Evolutionary conservation across 2,113 vertebrate species (phyloP).

Genomic region (Toxotes jaculatrix): DNA sequence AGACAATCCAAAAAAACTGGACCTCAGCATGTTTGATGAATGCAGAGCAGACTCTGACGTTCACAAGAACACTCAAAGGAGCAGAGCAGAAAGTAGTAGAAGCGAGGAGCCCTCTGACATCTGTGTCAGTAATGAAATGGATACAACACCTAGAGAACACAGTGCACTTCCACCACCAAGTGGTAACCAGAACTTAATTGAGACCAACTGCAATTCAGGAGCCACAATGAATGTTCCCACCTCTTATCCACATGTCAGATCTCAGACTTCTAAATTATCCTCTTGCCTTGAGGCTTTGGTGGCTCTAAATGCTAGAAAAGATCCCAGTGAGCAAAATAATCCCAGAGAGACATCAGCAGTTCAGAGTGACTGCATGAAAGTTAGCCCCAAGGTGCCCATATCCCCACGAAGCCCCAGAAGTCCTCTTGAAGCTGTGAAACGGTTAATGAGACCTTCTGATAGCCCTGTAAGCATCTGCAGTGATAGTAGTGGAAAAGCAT

Average conservation of each 20-base stretch:
- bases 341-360: slow-evolving; percentile 81
- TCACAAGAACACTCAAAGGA: slow-evolving; percentile 61
- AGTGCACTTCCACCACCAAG: slow-evolving; percentile 76
- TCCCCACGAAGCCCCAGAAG: slow-evolving; percentile 94
- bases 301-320: slow-evolving; percentile 92
- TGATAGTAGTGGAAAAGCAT: slow-evolving; percentile 92
- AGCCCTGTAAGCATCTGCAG: slow-evolving; percentile 94
- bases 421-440: slow-evolving; percentile 90
- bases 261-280: slow-evolving; percentile 90
- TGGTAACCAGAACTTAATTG: slow-evolving; percentile 77
- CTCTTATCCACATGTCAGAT: slow-evolving; percentile 85
- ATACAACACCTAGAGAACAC: slow-evolving; percentile 78
- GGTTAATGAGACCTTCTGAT: slow-evolving; percentile 88
- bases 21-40: slow-evolving; percentile 88
- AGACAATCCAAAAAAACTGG: slow-evolving; percentile 84
- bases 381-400: slow-evolving; percentile 90
- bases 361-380: slow-evolving; percentile 86
- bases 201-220: slow-evolving; percentile 76
- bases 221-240: slow-evolving; percentile 68
- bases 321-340: slow-evolving; percentile 82
- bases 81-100: slow-evolving; percentile 67
- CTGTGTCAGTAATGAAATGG: slow-evolving; percentile 73
- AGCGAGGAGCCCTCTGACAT: slow-evolving; percentile 63
- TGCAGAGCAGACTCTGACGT: slow-evolving; percentile 87
- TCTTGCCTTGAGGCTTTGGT: slow-evolving; percentile 94